Evolutionary conservation across 2,113 vertebrate species (phyloP).

Genomic region (Rhinogobius similis): DNA sequence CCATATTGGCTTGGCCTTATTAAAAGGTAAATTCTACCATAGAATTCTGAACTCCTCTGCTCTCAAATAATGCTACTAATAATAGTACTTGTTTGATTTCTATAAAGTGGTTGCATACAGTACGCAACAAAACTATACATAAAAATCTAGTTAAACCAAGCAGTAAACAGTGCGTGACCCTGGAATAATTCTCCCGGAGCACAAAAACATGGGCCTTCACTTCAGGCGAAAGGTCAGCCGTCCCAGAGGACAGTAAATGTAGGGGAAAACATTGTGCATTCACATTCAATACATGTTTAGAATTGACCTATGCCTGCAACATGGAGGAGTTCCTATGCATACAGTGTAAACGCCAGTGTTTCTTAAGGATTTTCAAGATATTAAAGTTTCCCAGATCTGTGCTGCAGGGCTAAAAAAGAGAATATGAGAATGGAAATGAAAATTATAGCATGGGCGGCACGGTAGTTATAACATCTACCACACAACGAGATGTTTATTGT

Average conservation of each 20-base stretch:
- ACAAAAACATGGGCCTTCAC: constrained; percentile 30
- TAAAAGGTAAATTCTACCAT: background rate
- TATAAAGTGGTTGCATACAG: constrained; percentile 3
- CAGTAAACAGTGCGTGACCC: constrained; percentile 54
- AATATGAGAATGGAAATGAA: too few species aligned
- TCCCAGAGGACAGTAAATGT: constrained; percentile 54
- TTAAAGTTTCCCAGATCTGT: too few species aligned
- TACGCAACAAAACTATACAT: constrained; percentile 21
- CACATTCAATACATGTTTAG: constrained; percentile 54
- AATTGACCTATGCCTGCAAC: background rate
- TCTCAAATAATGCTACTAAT: too few species aligned
- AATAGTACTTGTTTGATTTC: background rate
- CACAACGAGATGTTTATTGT: too few species aligned
- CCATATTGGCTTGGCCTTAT: too few species aligned
- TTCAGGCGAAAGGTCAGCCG: constrained; percentile 58
- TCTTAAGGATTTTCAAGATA: too few species aligned
- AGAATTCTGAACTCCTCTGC: background rate
- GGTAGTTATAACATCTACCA: too few species aligned
- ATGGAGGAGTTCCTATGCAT: constrained; percentile 22
- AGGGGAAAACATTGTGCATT: constrained; percentile 44
- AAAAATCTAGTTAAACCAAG: constrained; percentile 12
- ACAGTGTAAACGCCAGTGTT: too few species aligned
- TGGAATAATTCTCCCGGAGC: constrained; percentile 50
- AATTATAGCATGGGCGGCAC: too few species aligned
- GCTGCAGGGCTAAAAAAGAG: too few species aligned